phyloP scores from a whole-genome alignment of 2,797 vertebrate genomes.

The Amniataba percoides region DNA sequence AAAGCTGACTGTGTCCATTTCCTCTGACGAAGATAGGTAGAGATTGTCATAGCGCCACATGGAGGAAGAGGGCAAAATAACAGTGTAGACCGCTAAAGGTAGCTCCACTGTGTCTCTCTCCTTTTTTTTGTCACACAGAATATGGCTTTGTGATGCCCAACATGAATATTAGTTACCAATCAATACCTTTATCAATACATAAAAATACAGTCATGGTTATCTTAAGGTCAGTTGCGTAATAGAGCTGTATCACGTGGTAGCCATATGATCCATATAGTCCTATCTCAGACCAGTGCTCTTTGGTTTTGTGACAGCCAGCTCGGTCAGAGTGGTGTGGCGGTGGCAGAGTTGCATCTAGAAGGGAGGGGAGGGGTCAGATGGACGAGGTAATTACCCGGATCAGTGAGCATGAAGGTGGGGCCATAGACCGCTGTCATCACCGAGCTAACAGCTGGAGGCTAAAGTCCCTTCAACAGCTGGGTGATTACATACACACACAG shows the following conservation, averaged over 20 bases:
- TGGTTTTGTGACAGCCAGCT: conserved; percentile 63
- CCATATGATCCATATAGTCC: conserved; percentile 4
- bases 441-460: conserved; percentile 80
- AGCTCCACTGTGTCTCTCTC: conserved; percentile 11
- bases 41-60: conserved; percentile 50
- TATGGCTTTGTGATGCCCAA: conserved; percentile 34
- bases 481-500: conserved; percentile 72
- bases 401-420: conserved; percentile 82
- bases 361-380: conserved; percentile 76
- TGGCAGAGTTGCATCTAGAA: conserved; percentile 47
- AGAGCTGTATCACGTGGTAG: conserved; percentile 19
- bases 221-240: conserved; percentile 22
- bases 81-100: conserved; percentile 20
- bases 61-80: conserved; percentile 41
- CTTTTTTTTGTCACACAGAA: conserved; percentile 12
- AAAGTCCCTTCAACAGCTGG: conserved; percentile 83
- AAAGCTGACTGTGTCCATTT: conserved; percentile 76
- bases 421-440: conserved; percentile 81
- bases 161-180: conserved; percentile 2
- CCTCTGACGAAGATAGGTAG: conserved; percentile 47
- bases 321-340: conserved; percentile 49
- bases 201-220: conserved; percentile 24
- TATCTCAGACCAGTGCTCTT: conserved; percentile 31
- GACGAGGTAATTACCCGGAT: conserved; percentile 84
- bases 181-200: not conserved